Evolutionary conservation across 2,797 vertebrate genomes (phyloP).

Genomic region (Gymnocypris eckloni): DNA sequence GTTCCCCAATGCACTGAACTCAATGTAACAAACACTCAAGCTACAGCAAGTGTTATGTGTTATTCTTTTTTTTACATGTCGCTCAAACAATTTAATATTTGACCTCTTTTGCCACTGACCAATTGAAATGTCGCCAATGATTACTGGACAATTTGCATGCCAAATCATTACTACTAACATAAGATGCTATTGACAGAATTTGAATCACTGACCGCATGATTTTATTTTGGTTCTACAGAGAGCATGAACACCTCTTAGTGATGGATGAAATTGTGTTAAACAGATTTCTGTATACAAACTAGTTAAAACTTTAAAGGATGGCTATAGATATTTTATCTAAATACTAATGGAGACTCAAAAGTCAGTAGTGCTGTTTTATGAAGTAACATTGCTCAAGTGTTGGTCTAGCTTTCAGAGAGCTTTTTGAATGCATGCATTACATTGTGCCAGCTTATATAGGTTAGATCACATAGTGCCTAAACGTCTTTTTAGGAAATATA

Average conservation of each 20-base stretch:
- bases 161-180: background rate
- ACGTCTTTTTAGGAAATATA: slow-evolving; percentile 1
- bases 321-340: background rate
- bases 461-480: slow-evolving; percentile 35
- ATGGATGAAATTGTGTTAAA: background rate
- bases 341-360: background rate
- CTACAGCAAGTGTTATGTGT: background rate
- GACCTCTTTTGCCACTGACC: background rate
- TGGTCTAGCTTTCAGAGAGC: background rate
- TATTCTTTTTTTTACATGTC: background rate
- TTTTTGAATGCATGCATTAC: slow-evolving; percentile 1
- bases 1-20: background rate
- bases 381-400: background rate
- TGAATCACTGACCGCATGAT: no score
- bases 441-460: slow-evolving; percentile 23
- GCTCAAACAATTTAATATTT: background rate
- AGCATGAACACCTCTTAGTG: background rate
- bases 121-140: background rate
- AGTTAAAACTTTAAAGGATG: background rate
- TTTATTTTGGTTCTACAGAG: slow-evolving; percentile 7
- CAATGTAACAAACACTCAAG: slow-evolving; percentile 3
- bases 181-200: no score
- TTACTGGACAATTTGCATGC: slow-evolving; percentile 8
- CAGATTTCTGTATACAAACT: slow-evolving; percentile 1
- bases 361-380: slow-evolving; percentile 2